These are phyloP conservation scores for Mobula birostris DNA, from an alignment of 2,113 vertebrate genomes.

Conservation along the genomic window DNA sequence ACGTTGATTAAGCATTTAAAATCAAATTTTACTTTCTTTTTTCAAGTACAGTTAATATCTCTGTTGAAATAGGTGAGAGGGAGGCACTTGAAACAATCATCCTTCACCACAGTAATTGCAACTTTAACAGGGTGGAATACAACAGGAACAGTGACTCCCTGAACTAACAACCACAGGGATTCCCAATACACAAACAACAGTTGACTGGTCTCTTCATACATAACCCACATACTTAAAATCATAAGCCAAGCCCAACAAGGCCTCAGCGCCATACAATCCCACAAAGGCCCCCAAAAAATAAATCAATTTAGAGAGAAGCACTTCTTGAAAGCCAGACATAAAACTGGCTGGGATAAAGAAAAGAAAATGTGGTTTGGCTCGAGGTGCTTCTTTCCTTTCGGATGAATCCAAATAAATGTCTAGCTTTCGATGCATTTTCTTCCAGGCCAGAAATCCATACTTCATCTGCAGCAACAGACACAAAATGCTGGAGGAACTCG, in stretches of 20 bases:
- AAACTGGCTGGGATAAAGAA: background rate
- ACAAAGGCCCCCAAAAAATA: background rate
- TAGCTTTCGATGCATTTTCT: background rate
- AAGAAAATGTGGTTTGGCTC: background rate
- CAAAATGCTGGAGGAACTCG: too few relatives aligned
- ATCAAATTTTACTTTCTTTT: background rate
- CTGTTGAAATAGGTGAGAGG: background rate
- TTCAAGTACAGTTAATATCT: background rate
- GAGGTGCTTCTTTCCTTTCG: background rate
- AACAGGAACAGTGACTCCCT: background rate
- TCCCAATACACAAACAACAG: background rate
- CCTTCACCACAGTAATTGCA: background rate
- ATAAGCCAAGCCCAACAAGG: background rate
- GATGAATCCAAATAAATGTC: background rate
- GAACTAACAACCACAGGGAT: background rate
- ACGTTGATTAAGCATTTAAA: background rate
- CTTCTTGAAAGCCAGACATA: background rate
- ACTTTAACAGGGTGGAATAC: background rate
- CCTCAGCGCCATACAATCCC: background rate
- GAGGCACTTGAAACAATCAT: background rate
- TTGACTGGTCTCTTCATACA: background rate
- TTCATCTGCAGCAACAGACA: background rate
- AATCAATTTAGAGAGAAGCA: slow-evolving; percentile 14
- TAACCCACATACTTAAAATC: background rate
- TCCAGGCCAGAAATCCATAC: background rate